Conservation (phyloP, 2,888 invertebrate genomes). For the Julus scanicus region DNA sequence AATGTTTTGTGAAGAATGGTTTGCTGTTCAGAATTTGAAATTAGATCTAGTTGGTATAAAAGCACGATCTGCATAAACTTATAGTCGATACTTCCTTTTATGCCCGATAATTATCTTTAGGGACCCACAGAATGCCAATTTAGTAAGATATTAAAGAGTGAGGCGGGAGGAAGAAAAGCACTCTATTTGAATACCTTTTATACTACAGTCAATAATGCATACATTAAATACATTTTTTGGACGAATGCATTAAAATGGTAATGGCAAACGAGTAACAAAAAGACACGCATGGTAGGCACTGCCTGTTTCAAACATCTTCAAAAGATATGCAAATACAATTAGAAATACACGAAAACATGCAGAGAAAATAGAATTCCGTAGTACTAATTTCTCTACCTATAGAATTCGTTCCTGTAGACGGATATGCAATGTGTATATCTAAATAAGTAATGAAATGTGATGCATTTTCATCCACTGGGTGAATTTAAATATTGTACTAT, state of each 20-base stretch:
- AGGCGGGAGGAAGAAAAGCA: neutral
- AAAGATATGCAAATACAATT: slow-evolving; percentile 24
- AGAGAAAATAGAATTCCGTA: neutral
- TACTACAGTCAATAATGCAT: slow-evolving; percentile 39
- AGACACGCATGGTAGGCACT: neutral
- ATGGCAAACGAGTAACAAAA: neutral
- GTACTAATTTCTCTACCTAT: neutral
- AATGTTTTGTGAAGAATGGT: neutral
- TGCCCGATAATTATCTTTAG: neutral
- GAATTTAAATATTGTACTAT: too few relatives aligned
- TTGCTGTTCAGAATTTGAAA: slow-evolving; percentile 32
- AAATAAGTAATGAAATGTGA: too few relatives aligned
- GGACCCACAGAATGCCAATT: slow-evolving; percentile 4
- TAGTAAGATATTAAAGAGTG: neutral
- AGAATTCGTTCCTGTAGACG: neutral
- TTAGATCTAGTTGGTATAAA: neutral
- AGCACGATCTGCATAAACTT: slow-evolving; percentile 36
- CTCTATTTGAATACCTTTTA: slow-evolving; percentile 40
- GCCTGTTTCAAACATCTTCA: neutral
- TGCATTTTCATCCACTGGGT: neutral
- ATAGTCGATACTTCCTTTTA: slow-evolving; percentile 30
- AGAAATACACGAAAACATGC: neutral
- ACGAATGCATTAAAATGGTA: neutral
- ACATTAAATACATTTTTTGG: slow-evolving; percentile 46
- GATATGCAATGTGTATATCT: neutral